Conservation (phyloP, 2,888 invertebrate genomes). For the Ceratothoa steindachneri region DNA sequence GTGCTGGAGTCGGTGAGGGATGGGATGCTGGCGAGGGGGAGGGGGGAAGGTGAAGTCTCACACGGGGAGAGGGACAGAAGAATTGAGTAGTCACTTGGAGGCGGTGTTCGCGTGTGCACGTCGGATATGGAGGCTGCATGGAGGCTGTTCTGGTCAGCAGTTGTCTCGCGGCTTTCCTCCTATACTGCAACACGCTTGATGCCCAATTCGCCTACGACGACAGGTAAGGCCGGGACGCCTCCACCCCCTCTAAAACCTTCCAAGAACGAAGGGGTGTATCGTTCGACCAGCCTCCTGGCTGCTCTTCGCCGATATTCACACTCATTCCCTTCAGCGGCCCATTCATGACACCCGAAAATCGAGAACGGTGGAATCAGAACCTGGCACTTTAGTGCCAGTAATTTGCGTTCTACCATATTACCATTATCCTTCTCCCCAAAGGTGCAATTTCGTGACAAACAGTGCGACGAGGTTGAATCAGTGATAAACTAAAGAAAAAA, state of each 20-base stretch:
- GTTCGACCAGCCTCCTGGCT: not conserved
- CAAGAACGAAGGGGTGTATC: not conserved
- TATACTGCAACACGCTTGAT: constrained; percentile 56
- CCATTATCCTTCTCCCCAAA: too few relatives aligned
- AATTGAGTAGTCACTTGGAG: constrained; percentile 30
- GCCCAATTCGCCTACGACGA: constrained; percentile 58
- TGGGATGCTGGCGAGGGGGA: constrained; percentile 27
- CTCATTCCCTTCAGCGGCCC: not conserved
- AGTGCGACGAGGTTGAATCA: too few relatives aligned
- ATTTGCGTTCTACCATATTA: not conserved
- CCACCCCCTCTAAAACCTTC: not conserved
- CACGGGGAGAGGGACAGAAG: constrained; percentile 17
- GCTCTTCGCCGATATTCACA: not conserved
- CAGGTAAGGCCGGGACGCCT: constrained; percentile 52
- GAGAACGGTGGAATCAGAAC: not conserved
- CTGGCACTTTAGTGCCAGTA: not conserved
- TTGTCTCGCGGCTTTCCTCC: constrained; percentile 51
- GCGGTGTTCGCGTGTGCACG: constrained; percentile 39
- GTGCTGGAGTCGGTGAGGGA: constrained; percentile 14
- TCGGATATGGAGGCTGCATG: constrained; percentile 48
- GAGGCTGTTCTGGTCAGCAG: constrained; percentile 48
- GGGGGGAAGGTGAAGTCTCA: constrained; percentile 18
- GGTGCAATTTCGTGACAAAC: too few relatives aligned
- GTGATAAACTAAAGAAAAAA: too few relatives aligned
- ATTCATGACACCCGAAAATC: not conserved